Percentiles rank a stretch among this genome's conserved stretches.
phyloP scores from a whole-genome alignment of 2,888 invertebrate species.

The Daptonema setosum region DNA sequence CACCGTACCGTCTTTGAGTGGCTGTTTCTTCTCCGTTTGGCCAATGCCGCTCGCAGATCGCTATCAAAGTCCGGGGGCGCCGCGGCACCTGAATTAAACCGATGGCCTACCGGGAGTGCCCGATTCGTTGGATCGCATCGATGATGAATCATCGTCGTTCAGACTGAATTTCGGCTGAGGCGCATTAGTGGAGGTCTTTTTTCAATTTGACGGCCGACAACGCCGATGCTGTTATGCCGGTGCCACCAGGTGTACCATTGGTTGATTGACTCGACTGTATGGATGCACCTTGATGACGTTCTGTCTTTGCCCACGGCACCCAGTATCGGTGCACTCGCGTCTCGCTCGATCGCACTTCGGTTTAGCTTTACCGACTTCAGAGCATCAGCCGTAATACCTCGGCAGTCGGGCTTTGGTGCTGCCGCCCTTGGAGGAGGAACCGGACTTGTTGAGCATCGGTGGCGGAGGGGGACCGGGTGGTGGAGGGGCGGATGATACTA shows the following conservation, averaged over 20 bases:
- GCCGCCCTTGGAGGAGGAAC: neutral
- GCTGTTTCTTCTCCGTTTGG: neutral
- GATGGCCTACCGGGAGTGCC: neutral
- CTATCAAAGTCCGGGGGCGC: slow-evolving; percentile 20
- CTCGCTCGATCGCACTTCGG: neutral
- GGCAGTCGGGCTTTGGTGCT: slow-evolving; percentile 8
- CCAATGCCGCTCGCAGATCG: slow-evolving; percentile 15
- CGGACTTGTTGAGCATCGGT: slow-evolving; percentile 10
- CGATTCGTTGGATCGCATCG: slow-evolving; percentile 2
- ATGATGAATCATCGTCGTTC: neutral
- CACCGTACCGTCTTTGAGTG: too few relatives aligned
- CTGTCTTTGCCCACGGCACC: neutral
- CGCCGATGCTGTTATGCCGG: neutral
- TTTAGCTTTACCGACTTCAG: slow-evolving; percentile 6
- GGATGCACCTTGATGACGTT: slow-evolving; percentile 5
- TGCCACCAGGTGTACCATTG: neutral
- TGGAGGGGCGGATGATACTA: slow-evolving; percentile 13
- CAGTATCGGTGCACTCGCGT: neutral
- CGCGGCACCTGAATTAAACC: neutral
- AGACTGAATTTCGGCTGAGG: neutral
- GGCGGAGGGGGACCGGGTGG: slow-evolving; percentile 27
- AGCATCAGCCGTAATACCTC: slow-evolving; percentile 13
- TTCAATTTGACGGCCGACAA: neutral
- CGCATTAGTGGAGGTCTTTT: neutral
- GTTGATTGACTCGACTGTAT: slow-evolving; percentile 4